These are phyloP conservation scores for Sebastes umbrosus DNA, from an alignment of 2,797 vertebrate genomes.

Conservation along the genomic window DNA sequence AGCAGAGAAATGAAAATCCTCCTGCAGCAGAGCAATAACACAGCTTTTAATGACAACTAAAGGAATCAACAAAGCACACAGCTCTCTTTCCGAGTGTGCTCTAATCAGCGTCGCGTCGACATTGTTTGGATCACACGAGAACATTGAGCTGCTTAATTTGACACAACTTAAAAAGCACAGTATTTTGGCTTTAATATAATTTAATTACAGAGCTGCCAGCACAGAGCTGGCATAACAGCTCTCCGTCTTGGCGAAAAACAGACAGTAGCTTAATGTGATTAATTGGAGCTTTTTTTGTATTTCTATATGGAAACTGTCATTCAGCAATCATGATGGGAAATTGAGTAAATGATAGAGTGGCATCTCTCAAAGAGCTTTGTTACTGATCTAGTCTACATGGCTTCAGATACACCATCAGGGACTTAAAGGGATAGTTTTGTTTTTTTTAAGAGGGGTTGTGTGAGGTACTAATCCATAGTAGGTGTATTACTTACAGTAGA, in stretches of 20 bases:
- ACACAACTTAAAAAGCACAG: constrained; percentile 55
- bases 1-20: constrained; percentile 68
- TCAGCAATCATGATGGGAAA: constrained; percentile 46
- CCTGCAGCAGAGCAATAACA: constrained; percentile 63
- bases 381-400: background rate
- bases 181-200: constrained; percentile 64
- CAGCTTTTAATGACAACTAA: constrained; percentile 70
- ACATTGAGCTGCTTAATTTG: constrained; percentile 57
- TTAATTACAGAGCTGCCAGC: constrained; percentile 68
- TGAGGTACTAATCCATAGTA: too few species aligned
- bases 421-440: too few species aligned
- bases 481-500: too few species aligned
- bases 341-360: constrained; percentile 19
- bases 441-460: too few species aligned
- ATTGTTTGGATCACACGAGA: constrained; percentile 59
- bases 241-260: constrained; percentile 62
- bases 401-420: background rate
- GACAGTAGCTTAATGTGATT: constrained; percentile 72
- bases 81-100: constrained; percentile 54
- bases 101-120: constrained; percentile 62
- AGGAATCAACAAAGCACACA: constrained; percentile 66
- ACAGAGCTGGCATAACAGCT: constrained; percentile 55
- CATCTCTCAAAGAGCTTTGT: constrained; percentile 17
- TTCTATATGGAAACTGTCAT: constrained; percentile 62
- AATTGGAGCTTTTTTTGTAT: constrained; percentile 67